phyloP scores from a whole-genome alignment of 1,140 invertebrate genomes.

The Zophobas atratus region DNA sequence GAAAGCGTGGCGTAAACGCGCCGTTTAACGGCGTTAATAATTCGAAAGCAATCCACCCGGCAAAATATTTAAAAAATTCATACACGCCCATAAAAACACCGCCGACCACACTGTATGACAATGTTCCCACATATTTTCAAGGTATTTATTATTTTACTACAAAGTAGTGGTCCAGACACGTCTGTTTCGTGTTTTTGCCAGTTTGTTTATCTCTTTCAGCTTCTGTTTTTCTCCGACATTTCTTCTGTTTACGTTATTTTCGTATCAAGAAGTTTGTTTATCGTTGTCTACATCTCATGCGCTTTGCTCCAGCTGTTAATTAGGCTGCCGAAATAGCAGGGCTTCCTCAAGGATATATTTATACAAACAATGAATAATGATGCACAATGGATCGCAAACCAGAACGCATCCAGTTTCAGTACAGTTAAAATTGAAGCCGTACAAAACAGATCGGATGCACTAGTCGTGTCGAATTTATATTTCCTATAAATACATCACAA shows the following conservation, averaged over 20 bases:
- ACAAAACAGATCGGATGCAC: background rate
- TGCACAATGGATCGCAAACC: constrained; percentile 21
- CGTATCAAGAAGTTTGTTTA: constrained; percentile 39
- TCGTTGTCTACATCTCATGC: constrained; percentile 38
- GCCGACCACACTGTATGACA: constrained; percentile 38
- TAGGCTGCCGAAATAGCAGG: constrained; percentile 14
- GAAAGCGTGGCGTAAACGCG: constrained; percentile 35
- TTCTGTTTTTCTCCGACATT: constrained; percentile 32
- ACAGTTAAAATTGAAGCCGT: constrained; percentile 12
- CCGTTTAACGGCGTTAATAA: constrained; percentile 42
- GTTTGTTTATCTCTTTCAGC: constrained; percentile 39
- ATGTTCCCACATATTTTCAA: constrained; percentile 39
- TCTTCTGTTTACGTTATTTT: constrained; percentile 41
- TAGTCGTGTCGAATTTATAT: constrained; percentile 7
- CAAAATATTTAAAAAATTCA: constrained; percentile 41
- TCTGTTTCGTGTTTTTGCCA: constrained; percentile 42
- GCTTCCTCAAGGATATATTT: constrained; percentile 40
- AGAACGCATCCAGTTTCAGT: constrained; percentile 30
- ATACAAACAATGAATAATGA: constrained; percentile 38
- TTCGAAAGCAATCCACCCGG: constrained; percentile 37
- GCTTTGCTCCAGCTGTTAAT: constrained; percentile 33
- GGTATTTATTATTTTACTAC: constrained; percentile 40
- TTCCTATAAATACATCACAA: constrained; percentile 5
- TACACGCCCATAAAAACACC: constrained; percentile 36
- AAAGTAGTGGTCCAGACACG: constrained; percentile 36